Conservation (phyloP, 2,888 invertebrate species). For the Vesta saturnalis region DNA sequence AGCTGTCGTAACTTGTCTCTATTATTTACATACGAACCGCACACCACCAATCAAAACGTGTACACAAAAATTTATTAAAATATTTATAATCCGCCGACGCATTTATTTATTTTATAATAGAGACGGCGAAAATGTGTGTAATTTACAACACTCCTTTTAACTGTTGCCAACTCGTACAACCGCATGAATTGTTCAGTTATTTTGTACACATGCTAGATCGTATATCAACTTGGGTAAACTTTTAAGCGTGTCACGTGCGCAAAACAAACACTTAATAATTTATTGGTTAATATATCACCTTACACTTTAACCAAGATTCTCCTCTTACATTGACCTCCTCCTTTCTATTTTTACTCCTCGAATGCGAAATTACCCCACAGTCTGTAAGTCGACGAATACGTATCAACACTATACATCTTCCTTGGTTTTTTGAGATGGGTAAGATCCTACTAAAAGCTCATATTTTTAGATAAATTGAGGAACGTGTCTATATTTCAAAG, state of each 20-base stretch:
- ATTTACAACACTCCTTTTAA: constrained; percentile 15
- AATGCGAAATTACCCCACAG: too few species aligned
- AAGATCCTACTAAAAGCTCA: too few species aligned
- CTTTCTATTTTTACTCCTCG: too few species aligned
- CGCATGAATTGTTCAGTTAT: constrained; percentile 19
- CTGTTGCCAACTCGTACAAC: constrained; percentile 24
- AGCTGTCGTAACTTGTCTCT: constrained; percentile 30
- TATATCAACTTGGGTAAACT: constrained; percentile 10
- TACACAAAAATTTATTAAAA: constrained; percentile 22
- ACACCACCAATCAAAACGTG: constrained; percentile 12
- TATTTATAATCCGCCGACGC: constrained; percentile 19
- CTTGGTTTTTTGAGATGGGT: too few species aligned
- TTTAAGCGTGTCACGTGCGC: constrained; percentile 10
- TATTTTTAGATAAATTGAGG: too few species aligned
- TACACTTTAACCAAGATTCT: background rate
- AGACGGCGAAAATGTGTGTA: background rate
- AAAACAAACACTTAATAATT: constrained; percentile 14
- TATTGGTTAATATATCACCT: constrained; percentile 13
- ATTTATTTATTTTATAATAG: background rate
- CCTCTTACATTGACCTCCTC: background rate
- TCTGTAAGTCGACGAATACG: too few species aligned
- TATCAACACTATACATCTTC: too few species aligned
- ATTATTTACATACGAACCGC: constrained; percentile 29
- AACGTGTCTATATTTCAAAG: too few species aligned
- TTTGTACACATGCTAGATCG: constrained; percentile 6